A percentile compares a stretch with the other conserved stretches of the same genome.
These are phyloP conservation scores for Clarias pachynema DNA, from an alignment of 2,797 vertebrate species.

Conservation along the genomic window DNA sequence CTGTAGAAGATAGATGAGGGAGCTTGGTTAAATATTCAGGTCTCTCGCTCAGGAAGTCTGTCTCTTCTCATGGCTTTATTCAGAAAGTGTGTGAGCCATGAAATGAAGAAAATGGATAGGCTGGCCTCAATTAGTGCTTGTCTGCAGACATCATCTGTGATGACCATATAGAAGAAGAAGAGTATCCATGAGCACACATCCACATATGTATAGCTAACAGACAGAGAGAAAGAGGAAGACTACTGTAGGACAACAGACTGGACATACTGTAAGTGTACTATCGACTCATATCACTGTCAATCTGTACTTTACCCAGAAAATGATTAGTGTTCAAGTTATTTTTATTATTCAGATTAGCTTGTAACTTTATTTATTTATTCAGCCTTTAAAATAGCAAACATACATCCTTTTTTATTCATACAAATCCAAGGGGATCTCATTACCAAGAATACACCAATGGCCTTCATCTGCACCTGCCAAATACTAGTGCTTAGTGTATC, in stretches of 20 bases:
- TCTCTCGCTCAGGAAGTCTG: slow-evolving; percentile 41
- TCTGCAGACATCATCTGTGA: slow-evolving; percentile 50
- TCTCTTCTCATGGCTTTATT: slow-evolving; percentile 47
- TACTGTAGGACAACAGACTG: not conserved
- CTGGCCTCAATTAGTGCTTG: slow-evolving; percentile 58
- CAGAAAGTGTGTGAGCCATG: slow-evolving; percentile 45
- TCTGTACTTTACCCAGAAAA: not conserved
- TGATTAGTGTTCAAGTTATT: not conserved
- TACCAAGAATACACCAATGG: slow-evolving; percentile 13
- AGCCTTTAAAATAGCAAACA: slow-evolving; percentile 21
- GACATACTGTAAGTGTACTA: not conserved
- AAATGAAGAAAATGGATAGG: slow-evolving; percentile 49
- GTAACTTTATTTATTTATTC: slow-evolving; percentile 21
- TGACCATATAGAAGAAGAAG: slow-evolving; percentile 32
- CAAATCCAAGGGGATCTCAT: slow-evolving; percentile 42
- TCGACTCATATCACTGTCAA: not conserved
- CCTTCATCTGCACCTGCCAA: slow-evolving; percentile 35
- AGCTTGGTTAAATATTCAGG: slow-evolving; percentile 53
- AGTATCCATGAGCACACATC: slow-evolving; percentile 10
- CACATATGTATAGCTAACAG: slow-evolving; percentile 6
- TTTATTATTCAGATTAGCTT: slow-evolving; percentile 16
- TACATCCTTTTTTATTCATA: slow-evolving; percentile 34
- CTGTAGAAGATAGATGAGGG: slow-evolving; percentile 35
- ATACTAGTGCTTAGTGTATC: not conserved
- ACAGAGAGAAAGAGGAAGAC: not conserved